These are phyloP conservation scores for Cheirogaleus medius DNA, from an alignment of 2,113 vertebrate species.

Conservation along the genomic window DNA sequence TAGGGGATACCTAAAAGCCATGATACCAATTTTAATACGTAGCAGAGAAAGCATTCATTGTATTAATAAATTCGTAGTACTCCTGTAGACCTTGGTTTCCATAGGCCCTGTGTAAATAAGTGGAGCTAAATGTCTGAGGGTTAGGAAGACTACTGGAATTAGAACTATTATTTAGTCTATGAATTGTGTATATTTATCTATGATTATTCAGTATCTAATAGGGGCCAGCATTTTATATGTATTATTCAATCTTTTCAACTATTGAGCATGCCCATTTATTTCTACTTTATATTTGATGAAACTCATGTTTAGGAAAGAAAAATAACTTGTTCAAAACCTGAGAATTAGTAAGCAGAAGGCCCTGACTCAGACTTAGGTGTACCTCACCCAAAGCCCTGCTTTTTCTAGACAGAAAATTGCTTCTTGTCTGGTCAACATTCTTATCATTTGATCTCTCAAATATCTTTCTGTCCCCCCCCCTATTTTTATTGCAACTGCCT, in stretches of 20 bases:
- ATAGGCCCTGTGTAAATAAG: not conserved
- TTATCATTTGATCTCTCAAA: not conserved
- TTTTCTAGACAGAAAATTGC: not conserved
- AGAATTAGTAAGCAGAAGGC: not conserved
- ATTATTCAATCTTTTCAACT: not conserved
- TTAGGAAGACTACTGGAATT: not conserved
- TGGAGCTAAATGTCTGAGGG: not conserved
- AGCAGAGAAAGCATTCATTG: not conserved
- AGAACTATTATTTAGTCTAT: not conserved
- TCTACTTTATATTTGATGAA: not conserved
- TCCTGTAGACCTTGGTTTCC: not conserved
- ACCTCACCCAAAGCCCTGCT: not conserved
- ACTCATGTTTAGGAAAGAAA: not conserved
- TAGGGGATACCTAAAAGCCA: not conserved
- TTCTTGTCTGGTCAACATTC: not conserved
- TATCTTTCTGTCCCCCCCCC: not conserved
- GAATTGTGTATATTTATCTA: not conserved
- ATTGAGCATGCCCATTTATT: not conserved
- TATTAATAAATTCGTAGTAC: too few species aligned
- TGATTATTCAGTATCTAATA: not conserved
- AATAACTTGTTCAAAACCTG: not conserved
- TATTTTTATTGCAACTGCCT: not conserved
- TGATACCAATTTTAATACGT: too few species aligned
- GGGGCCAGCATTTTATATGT: not conserved
- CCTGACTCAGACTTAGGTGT: not conserved